Percentiles rank a stretch among this genome's conserved stretches.
Evolutionary conservation across 2,888 invertebrate genomes (phyloP).

Genomic region (Drosophila koepferae): DNA sequence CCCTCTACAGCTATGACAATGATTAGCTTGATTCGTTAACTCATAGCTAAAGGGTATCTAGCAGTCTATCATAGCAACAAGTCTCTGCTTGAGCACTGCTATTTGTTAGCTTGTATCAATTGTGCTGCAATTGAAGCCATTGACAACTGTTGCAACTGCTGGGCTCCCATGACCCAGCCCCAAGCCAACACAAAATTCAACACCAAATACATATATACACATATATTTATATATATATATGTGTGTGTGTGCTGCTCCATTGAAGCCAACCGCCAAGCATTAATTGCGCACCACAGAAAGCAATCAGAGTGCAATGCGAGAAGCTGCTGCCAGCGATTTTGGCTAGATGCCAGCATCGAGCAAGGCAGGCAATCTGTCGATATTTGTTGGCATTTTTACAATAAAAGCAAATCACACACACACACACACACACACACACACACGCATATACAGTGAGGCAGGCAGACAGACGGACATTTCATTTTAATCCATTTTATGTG

Average conservation of each 20-base stretch:
- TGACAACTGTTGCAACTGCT: slow-evolving; percentile 14
- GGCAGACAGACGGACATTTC: slow-evolving; percentile 49
- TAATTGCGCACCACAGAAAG: slow-evolving; percentile 75
- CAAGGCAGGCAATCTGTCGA: slow-evolving; percentile 26
- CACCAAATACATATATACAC: background rate
- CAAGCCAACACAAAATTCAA: slow-evolving; percentile 1
- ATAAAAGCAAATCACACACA: background rate
- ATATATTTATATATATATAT: background rate
- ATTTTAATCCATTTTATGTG: slow-evolving; percentile 77
- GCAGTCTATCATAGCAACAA: background rate
- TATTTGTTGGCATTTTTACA: slow-evolving; percentile 35
- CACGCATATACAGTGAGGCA: background rate
- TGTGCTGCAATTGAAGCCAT: slow-evolving; percentile 3
- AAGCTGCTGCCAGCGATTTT: slow-evolving; percentile 30
- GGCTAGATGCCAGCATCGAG: slow-evolving; percentile 37
- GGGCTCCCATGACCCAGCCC: background rate
- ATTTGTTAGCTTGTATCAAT: background rate
- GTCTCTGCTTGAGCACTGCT: too few species aligned
- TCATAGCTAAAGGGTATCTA: background rate
- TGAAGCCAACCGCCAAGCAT: slow-evolving; percentile 50
- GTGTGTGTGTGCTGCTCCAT: slow-evolving; percentile 15
- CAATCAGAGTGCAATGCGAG: slow-evolving; percentile 67
- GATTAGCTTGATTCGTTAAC: too few species aligned
- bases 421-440: background rate
- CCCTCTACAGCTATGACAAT: too few species aligned